phyloP scores from a whole-genome alignment of 2,113 vertebrate species.

The Sula dactylatra region DNA sequence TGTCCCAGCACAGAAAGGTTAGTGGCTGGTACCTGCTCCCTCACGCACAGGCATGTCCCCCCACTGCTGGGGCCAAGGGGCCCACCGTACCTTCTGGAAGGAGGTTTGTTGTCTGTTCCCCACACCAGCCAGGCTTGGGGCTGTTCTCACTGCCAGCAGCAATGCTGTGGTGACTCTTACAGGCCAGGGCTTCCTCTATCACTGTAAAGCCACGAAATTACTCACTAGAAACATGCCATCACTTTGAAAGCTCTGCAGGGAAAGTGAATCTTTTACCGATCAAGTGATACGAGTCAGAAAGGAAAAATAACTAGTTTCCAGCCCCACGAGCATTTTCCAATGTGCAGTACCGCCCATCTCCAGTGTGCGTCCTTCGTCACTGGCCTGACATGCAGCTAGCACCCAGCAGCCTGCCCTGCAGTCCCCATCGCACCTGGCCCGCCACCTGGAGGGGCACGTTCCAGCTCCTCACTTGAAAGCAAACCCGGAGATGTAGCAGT shows the following conservation, averaged over 20 bases:
- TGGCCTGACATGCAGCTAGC: fast-evolving
- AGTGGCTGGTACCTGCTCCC: not conserved
- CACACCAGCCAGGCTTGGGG: not conserved
- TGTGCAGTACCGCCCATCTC: not conserved
- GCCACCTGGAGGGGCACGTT: fast-evolving
- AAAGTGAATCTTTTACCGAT: not conserved
- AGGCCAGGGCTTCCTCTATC: not conserved
- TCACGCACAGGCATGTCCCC: fast-evolving
- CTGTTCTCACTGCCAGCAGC: fast-evolving
- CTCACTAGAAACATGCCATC: not conserved
- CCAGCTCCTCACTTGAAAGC: not conserved
- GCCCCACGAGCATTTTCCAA: fast-evolving
- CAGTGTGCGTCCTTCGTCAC: fast-evolving
- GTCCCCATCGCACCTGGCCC: not conserved
- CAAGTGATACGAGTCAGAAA: not conserved
- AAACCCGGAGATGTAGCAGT: fast-evolving
- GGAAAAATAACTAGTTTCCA: not conserved
- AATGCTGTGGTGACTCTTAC: fast-evolving
- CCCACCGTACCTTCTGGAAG: not conserved
- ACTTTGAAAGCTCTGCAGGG: not conserved
- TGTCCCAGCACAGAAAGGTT: not conserved
- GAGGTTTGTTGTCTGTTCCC: not conserved
- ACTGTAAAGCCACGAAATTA: fast-evolving
- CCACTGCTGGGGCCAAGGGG: not conserved
- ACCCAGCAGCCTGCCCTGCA: fast-evolving